Conservation (phyloP, 2,113 vertebrate genomes). For the Proteles cristata region DNA sequence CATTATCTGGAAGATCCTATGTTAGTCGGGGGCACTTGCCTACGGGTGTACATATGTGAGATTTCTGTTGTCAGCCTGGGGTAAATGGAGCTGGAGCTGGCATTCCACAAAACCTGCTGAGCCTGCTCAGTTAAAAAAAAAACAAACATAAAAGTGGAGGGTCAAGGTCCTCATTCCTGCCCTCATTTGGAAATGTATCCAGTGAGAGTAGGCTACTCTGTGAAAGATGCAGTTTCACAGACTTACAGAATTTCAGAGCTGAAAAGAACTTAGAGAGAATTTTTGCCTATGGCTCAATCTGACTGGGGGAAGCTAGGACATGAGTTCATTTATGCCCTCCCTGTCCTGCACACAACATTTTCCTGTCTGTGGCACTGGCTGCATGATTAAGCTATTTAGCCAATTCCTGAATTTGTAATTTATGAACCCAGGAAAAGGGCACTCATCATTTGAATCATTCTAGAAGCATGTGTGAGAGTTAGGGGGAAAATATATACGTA, state of each 20-base stretch:
- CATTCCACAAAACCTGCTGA: background rate
- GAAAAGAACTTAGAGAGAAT: background rate
- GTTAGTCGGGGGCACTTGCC: background rate
- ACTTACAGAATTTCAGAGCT: background rate
- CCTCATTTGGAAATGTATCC: background rate
- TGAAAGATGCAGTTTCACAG: background rate
- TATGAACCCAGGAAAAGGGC: background rate
- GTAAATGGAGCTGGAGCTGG: background rate
- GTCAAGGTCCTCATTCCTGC: background rate
- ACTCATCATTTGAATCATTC: constrained; percentile 61
- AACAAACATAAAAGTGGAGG: rapidly evolving
- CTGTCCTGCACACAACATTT: background rate
- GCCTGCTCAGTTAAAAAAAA: background rate
- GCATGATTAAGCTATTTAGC: constrained; percentile 14
- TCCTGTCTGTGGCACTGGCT: background rate
- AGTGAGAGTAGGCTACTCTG: background rate
- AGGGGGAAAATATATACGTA: constrained; percentile 22
- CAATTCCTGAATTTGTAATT: background rate
- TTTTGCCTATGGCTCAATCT: background rate
- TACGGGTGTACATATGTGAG: background rate
- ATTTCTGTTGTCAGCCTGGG: background rate
- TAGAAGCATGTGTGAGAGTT: constrained; percentile 11
- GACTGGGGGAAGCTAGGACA: background rate
- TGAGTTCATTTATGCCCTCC: background rate
- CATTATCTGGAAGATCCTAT: background rate